These are phyloP conservation scores for Barypeithes pellucidus DNA, from an alignment of 2,888 invertebrate species.

Conservation along the genomic window DNA sequence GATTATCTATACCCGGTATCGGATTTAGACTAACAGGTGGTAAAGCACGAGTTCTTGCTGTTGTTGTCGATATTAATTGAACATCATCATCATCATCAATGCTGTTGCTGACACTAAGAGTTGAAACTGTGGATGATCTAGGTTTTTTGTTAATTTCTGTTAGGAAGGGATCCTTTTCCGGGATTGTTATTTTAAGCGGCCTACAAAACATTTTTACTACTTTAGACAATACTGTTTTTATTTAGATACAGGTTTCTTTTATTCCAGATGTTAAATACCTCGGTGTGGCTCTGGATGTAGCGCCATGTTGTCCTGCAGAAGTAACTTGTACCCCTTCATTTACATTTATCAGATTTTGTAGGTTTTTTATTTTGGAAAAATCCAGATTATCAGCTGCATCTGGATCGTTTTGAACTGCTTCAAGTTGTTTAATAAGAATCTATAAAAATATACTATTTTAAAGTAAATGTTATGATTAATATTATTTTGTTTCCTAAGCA, in stretches of 20 bases:
- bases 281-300: slow-evolving; percentile 55
- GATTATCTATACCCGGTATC: slow-evolving; percentile 66
- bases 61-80: slow-evolving; percentile 51
- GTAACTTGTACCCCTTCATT: slow-evolving; percentile 60
- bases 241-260: neutral
- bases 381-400: slow-evolving; percentile 63
- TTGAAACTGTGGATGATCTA: slow-evolving; percentile 50
- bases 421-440: slow-evolving; percentile 52
- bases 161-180: slow-evolving; percentile 48
- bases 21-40: slow-evolving; percentile 68
- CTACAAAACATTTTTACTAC: slow-evolving; percentile 18
- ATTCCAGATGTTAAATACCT: slow-evolving; percentile 15
- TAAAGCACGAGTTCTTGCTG: slow-evolving; percentile 54
- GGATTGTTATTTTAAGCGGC: slow-evolving; percentile 49
- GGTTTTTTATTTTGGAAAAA: slow-evolving; percentile 62
- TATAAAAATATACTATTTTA: slow-evolving; percentile 30
- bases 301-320: slow-evolving; percentile 60
- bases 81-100: slow-evolving; percentile 57
- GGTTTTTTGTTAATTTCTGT: slow-evolving; percentile 57
- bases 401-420: slow-evolving; percentile 66
- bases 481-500: no score
- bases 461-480: no score
- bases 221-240: neutral
- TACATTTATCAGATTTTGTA: slow-evolving; percentile 62
- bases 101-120: slow-evolving; percentile 58